A percentile compares a stretch with the other conserved stretches of the same genome.
Evolutionary conservation across 2,888 invertebrate genomes (phyloP).

Genomic region (Trissoscelio sp.): DNA sequence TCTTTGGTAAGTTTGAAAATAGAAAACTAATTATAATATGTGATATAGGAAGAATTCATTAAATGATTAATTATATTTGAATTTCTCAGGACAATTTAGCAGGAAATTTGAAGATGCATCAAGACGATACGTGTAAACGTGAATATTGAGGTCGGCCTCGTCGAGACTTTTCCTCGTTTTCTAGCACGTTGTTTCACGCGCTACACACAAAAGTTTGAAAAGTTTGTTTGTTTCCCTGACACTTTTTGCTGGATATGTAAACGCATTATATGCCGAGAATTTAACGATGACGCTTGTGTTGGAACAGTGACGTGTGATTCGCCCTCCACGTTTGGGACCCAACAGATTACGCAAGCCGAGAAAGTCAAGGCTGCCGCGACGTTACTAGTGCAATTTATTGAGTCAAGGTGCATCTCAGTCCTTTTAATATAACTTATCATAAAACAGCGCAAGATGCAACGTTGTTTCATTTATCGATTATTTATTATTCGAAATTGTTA

Average conservation of each 20-base stretch:
- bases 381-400: conserved; percentile 46
- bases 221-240: conserved; percentile 43
- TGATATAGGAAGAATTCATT: neutral
- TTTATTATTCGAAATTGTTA: no score
- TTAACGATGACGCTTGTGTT: conserved; percentile 52
- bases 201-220: no score
- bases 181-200: conserved; percentile 27
- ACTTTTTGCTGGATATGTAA: conserved; percentile 32
- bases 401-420: conserved; percentile 65
- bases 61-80: neutral
- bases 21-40: no score
- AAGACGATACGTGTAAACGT: neutral
- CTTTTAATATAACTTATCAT: conserved; percentile 39
- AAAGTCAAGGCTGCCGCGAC: conserved; percentile 68
- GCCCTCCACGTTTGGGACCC: conserved; percentile 69
- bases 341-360: conserved; percentile 65
- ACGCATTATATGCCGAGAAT: conserved; percentile 35
- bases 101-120: conserved; percentile 13
- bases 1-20: no score
- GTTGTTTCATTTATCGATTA: no score
- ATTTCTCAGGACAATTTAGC: conserved; percentile 11
- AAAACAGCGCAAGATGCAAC: neutral
- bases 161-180: conserved; percentile 53
- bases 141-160: conserved; percentile 35
- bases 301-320: conserved; percentile 64